Evolutionary conservation across 2,888 invertebrate species (phyloP).

Genomic region (Chymomyza fuscimana): DNA sequence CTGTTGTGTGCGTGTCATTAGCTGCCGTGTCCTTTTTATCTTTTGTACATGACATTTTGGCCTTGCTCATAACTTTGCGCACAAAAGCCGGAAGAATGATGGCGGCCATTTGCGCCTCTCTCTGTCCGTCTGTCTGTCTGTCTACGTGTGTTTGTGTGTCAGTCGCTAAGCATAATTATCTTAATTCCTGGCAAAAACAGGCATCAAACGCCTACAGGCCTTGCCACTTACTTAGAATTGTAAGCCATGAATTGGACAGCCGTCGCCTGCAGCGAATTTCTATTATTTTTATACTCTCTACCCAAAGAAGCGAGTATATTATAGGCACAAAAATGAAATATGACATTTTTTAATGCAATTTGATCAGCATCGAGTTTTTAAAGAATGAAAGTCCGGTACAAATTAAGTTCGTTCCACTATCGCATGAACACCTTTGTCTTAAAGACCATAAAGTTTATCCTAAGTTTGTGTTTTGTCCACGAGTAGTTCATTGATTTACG

Average conservation of each 20-base stretch:
- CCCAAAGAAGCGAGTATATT: too few species aligned
- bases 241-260: neutral
- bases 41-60: constrained; percentile 70
- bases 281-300: neutral
- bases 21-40: constrained; percentile 68
- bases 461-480: too few species aligned
- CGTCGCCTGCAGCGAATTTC: neutral
- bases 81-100: constrained; percentile 71
- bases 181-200: constrained; percentile 19
- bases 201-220: constrained; percentile 1
- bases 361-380: too few species aligned
- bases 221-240: constrained; percentile 3
- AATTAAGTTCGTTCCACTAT: too few species aligned
- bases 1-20: constrained; percentile 56
- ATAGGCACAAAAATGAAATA: too few species aligned
- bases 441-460: too few species aligned
- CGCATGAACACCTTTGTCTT: too few species aligned
- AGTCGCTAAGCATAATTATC: constrained; percentile 13
- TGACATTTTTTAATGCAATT: too few species aligned
- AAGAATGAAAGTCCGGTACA: too few species aligned
- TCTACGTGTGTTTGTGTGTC: constrained; percentile 3
- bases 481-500: too few species aligned
- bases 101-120: constrained; percentile 69
- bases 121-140: neutral
- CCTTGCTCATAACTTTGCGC: constrained; percentile 39